Evolutionary conservation across 37 sponge, comb jelly and placozoan species (phyloP).

Genomic region (Halichondria panicea): DNA sequence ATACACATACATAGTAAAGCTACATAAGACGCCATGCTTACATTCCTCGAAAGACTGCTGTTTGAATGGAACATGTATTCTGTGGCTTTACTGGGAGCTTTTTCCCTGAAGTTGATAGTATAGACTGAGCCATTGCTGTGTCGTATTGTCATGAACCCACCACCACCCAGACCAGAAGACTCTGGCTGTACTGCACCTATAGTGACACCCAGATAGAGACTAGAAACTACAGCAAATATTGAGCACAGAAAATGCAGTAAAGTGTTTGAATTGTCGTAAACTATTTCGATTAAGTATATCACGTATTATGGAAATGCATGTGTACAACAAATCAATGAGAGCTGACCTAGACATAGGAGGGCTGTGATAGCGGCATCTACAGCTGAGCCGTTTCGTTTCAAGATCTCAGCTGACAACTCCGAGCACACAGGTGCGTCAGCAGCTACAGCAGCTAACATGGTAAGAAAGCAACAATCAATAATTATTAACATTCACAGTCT

Average conservation of each 20-base stretch:
- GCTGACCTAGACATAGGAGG: conserved; percentile 80
- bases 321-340: no score
- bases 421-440: conserved; percentile 78
- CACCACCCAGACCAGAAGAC: conserved; percentile 83
- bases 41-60: conserved; percentile 1
- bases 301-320: no score
- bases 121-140: conserved; percentile 28
- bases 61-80: conserved; percentile 65
- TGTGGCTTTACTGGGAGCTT: conserved; percentile 74
- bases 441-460: conserved; percentile 75
- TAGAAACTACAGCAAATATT: no score
- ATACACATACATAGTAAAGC: neutral
- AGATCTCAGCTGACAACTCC: conserved; percentile 48
- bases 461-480: neutral
- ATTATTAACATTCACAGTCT: neutral
- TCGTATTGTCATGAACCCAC: conserved; percentile 88
- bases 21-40: neutral
- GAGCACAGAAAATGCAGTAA: no score
- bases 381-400: conserved; percentile 71
- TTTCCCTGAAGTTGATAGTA: conserved; percentile 84
- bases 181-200: conserved; percentile 45
- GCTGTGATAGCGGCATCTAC: conserved; percentile 94
- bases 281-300: no score
- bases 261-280: no score
- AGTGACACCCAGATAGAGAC: no score